Evolutionary conservation across 2,888 invertebrate species (phyloP), one percentile per base, ranked within the genome.

Genomic region (Amphipoea lucens): DNA sequence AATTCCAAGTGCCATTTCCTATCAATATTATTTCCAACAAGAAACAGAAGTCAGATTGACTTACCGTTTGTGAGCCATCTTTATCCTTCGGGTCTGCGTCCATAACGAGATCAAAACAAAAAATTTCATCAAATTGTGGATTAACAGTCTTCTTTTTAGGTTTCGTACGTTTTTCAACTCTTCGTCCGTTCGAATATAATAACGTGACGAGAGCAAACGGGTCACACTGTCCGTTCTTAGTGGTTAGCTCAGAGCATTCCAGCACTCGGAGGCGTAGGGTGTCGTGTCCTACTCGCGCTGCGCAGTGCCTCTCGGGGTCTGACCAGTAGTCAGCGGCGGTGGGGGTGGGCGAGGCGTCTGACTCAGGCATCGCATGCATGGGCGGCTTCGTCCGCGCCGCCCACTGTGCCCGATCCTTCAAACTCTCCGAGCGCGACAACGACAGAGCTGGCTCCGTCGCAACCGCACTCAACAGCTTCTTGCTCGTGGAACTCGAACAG

Each of bases 201-300:
- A 98, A 98, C 74, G 98, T 98, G 91, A 98, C 98, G 89, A 98
- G 97, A 87, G 98, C 98, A 95, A 98, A 99, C 23, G 99, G 99
- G 96, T 99, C 99, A 97, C 99, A 99, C 91, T 98, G 98, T 90
- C 99, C 98, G 95, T 98, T 98, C 94, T 98, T 98, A 88, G 99
- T 98, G 85, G 99, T 98, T 94, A 99, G 97, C 95, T 99, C 99
- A 87, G 98, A 98, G 95, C 99, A 99, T 95, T 99, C 99, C 88
- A 98, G 97, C 82, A 99, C 98, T 88, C 98, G 97, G 87, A 98
- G 97, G 78, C 97, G 96, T 68, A 97, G 90, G 77, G 96, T 96
- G 92, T 97, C 97, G 88, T 96, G 96, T 6, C 96, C 95, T 69
- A 94, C 94, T 84, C 96, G 96, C 75, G 96, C 96, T 54, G 96